phyloP scores from a whole-genome alignment of 2,113 vertebrate genomes.

The human region DNA sequence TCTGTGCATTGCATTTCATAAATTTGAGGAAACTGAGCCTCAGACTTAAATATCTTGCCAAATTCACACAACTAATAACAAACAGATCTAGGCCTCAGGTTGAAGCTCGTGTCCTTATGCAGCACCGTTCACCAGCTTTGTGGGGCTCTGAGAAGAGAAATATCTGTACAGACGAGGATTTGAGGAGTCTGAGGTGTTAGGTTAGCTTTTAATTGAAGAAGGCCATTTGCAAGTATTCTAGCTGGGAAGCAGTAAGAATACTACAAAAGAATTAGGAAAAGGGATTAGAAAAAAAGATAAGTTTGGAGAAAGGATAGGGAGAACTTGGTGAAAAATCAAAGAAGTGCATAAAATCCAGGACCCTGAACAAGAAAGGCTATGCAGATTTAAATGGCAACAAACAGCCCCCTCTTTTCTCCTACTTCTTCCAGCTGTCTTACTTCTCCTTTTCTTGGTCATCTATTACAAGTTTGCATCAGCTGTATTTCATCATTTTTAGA shows the following conservation, averaged over 20 bases:
- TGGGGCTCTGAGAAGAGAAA: not conserved
- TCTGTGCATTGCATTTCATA: not conserved
- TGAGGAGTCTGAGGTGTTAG: not conserved
- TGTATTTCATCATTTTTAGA: not conserved
- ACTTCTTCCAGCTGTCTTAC: not conserved
- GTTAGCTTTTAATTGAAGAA: not conserved
- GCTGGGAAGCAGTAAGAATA: not conserved
- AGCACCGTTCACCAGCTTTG: not conserved
- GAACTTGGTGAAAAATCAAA: not conserved
- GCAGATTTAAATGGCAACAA: not conserved
- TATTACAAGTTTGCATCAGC: not conserved
- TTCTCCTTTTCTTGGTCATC: not conserved
- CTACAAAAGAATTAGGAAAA: not conserved
- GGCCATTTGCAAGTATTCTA: not conserved
- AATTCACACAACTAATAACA: not conserved
- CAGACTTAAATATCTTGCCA: not conserved
- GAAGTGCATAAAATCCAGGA: too few relatives aligned
- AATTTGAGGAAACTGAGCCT: not conserved
- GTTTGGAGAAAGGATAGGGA: not conserved
- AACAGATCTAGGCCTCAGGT: not conserved
- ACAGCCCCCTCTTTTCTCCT: not conserved
- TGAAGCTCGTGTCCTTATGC: rapidly evolving
- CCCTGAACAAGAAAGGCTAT: not conserved
- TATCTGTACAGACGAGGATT: not conserved
- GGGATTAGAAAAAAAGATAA: not conserved